Base-by-base conservation (phyloP, 2,113 vertebrate species). In the Garra rufa region DNA sequence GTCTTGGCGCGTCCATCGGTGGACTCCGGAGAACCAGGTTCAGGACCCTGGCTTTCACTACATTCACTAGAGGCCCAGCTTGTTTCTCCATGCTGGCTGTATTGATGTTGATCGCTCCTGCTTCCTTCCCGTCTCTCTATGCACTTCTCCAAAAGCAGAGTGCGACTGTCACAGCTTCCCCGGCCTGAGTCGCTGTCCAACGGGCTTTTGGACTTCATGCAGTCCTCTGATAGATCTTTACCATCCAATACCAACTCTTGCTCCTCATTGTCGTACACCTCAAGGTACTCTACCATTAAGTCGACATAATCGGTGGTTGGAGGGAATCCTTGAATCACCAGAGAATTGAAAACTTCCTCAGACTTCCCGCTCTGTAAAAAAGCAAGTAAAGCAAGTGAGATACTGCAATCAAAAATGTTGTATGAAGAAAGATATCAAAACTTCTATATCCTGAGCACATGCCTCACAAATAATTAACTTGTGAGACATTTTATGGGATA, bases 131-230 rank as follows among this genome's bases (percentile, higher is more conserved):
- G 91, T 19, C 91, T 43, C 5, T 91, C 92, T 3, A 91, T 93
- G 86, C 91, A 90, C 87, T 96, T 97, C 85, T 96, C 95, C 70
- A 94, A 91, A 75, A 97, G 92, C 81, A 97, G 92, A 3, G 96
- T 97, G 88, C 93, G 96, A 81, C 97, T 99, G 77, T 99, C 96
- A 10, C 95, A 98, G 89, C 97, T 98, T 69, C 97, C 97, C 10
- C 94, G 92, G 43, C 97, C 97, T 0, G 97, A 98, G 88, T 99
- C 97, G 3, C 79, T 96, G 90, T 97, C 96, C 0, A 87, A 96
- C 19, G 95, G 91, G 83, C 88, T 90, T 59, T 91, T 89, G 14
- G 80, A 89, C 88, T 95, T 96, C 38, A 87, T 14, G 17, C 87
- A 85, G 43, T 90, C 89, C 1, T 87, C 87, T 0, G 86, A 91